These are phyloP conservation scores for Condylura cristata DNA, from an alignment of 2,113 vertebrate species.

Conservation along the genomic window DNA sequence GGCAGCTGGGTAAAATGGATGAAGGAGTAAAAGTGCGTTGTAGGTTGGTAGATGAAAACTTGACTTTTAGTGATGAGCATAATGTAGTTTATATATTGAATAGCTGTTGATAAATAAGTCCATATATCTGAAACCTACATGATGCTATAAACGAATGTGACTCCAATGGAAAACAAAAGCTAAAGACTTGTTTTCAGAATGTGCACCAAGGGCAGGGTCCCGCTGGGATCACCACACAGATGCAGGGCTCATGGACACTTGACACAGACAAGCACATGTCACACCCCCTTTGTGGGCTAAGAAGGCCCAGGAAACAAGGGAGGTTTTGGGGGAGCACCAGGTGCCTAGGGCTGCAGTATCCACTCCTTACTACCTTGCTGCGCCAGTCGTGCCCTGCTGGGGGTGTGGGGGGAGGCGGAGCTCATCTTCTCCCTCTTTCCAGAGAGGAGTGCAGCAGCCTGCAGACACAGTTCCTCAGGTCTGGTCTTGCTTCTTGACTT, in stretches of 20 bases:
- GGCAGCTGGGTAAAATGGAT: neutral
- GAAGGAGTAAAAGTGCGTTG: neutral
- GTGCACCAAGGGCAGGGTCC: neutral
- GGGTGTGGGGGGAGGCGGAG: neutral
- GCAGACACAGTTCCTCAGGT: neutral
- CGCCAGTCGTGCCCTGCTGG: neutral
- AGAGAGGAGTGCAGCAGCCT: neutral
- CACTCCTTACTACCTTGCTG: neutral
- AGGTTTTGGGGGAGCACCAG: neutral
- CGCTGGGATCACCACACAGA: neutral
- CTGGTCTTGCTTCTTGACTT: too few relatives aligned
- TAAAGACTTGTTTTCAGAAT: slow-evolving; percentile 25
- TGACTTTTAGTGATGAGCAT: neutral
- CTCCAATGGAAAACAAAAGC: neutral
- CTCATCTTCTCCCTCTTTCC: neutral
- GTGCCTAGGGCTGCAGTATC: neutral
- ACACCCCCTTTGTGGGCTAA: neutral
- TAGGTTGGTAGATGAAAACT: neutral
- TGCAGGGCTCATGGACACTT: neutral
- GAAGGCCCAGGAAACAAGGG: neutral
- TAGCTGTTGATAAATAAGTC: neutral
- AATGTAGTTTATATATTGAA: neutral
- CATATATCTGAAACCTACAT: neutral
- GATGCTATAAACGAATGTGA: neutral
- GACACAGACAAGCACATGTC: neutral